Evolutionary conservation across 1,140 invertebrate species (phyloP).

Genomic region (Wasmannia auropunctata): DNA sequence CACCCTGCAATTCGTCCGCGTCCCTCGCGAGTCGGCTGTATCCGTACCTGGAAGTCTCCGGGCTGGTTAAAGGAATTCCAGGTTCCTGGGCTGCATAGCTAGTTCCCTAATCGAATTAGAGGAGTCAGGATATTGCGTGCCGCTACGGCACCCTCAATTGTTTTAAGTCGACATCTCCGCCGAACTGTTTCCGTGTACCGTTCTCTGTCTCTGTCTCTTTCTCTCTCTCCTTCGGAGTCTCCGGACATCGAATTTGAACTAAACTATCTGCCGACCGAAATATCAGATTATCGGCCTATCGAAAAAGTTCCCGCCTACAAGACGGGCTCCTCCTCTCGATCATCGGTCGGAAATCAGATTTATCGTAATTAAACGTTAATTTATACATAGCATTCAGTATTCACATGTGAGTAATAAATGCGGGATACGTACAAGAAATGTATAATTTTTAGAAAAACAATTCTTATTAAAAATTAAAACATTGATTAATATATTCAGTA

Average conservation of each 20-base stretch:
- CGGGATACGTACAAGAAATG: not conserved
- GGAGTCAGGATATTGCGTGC: constrained; percentile 85
- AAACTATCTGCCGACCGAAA: constrained; percentile 80
- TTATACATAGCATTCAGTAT: no score
- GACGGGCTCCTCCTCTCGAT: constrained; percentile 52
- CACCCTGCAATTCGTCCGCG: constrained; percentile 34
- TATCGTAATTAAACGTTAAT: constrained; percentile 62
- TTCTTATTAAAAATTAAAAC: not conserved
- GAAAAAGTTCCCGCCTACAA: constrained; percentile 54
- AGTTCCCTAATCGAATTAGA: constrained; percentile 84
- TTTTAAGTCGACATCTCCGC: constrained; percentile 85
- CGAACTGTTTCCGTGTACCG: constrained; percentile 70
- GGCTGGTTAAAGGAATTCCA: constrained; percentile 76
- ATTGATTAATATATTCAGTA: not conserved
- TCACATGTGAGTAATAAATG: not conserved
- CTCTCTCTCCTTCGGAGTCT: constrained; percentile 10
- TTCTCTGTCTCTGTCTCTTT: not conserved
- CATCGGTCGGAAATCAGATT: constrained; percentile 64
- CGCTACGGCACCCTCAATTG: constrained; percentile 81
- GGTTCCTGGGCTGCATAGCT: constrained; percentile 76
- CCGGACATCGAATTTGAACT: constrained; percentile 85
- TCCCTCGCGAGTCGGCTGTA: constrained; percentile 34
- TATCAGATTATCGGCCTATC: constrained; percentile 80
- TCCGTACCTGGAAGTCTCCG: constrained; percentile 73
- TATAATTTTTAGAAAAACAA: not conserved